Base-by-base conservation (phyloP, 1,140 invertebrate genomes). In the Holcopasites calliopsidis region DNA sequence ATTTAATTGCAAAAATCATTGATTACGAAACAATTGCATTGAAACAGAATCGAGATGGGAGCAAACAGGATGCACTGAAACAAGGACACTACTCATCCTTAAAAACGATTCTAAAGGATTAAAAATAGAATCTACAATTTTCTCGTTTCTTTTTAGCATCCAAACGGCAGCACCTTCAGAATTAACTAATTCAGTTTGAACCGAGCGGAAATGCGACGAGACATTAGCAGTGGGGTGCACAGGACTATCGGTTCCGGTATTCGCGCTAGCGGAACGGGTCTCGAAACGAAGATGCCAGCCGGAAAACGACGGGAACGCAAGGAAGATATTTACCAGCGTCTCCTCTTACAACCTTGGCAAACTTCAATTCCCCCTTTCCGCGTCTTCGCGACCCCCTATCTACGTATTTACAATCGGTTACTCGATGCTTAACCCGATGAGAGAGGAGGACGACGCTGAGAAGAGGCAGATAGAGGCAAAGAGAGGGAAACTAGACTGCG, bases 321-420 rank as follows among this genome's bases (percentile, higher is more conserved):
- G 70, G 70, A 84, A 84, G 82, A 83, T 84, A 84, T 86, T 86
- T 84, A 79, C 81, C 81, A 75, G 84, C 82, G 72, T 82, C 78
- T 86, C 76, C 84, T 80, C 82, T 84, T 86, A 82, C 84, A 84
- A 79, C 79, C 76, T 86, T 60, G 75, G 80, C 69, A 86, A 86
- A 85, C 85, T 86, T 86, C 76, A 79, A 85, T 83, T 86, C 80
- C 76, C 74, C 75, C 74, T 77, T 82, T 82, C 78, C 68, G 52
- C 76, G 62, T 84, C 64, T 83, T 76, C 75, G 61, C 73, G 55
- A 57, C 11, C 50, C 57, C 55, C 61, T 28, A n/a, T 6, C 38
- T 40, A 26, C 62, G 79, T 87, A 80, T 87, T 87, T 86, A 84
- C 85, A 86, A 87, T 82, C 76, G 82, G 81, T 86, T 87, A 86